Conservation (phyloP, 2,888 invertebrate species). For the Drosophila sordidapex region DNA sequence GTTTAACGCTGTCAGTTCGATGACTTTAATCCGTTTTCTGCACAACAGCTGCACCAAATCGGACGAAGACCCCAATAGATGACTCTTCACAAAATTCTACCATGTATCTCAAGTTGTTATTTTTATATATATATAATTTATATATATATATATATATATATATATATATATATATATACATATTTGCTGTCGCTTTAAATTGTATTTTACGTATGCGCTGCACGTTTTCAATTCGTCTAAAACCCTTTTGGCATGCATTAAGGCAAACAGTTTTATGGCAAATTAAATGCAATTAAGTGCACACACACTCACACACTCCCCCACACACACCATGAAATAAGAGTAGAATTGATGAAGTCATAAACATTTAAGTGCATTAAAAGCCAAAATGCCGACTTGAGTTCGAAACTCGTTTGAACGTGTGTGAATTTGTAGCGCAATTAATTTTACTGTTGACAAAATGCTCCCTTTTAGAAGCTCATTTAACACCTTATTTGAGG, state of each 20-base stretch:
- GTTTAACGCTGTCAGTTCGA: constrained; percentile 24
- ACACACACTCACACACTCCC: background rate
- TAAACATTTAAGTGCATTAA: constrained; percentile 54
- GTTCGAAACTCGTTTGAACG: constrained; percentile 18
- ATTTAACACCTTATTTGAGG: constrained; percentile 46
- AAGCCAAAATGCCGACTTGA: constrained; percentile 38
- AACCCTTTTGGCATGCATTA: constrained; percentile 68
- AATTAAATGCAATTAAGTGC: constrained; percentile 76
- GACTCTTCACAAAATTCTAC: constrained; percentile 22
- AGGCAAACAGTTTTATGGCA: constrained; percentile 63
- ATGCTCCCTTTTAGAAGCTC: constrained; percentile 31
- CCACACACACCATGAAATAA: background rate
- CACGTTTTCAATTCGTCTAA: constrained; percentile 68
- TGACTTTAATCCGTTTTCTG: constrained; percentile 22
- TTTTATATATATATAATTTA: background rate
- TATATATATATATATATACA: too few species aligned
- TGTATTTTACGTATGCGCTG: constrained; percentile 60
- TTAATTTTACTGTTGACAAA: constrained; percentile 38
- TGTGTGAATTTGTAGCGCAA: constrained; percentile 25
- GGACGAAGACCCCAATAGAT: constrained; percentile 22
- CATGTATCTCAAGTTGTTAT: constrained; percentile 1
- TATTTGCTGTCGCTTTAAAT: constrained; percentile 8
- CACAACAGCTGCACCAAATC: constrained; percentile 32
- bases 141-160: background rate
- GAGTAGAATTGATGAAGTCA: constrained; percentile 50